These are phyloP conservation scores for Oryzias sinensis DNA, from an alignment of 2,797 vertebrate species.

Conservation along the genomic window DNA sequence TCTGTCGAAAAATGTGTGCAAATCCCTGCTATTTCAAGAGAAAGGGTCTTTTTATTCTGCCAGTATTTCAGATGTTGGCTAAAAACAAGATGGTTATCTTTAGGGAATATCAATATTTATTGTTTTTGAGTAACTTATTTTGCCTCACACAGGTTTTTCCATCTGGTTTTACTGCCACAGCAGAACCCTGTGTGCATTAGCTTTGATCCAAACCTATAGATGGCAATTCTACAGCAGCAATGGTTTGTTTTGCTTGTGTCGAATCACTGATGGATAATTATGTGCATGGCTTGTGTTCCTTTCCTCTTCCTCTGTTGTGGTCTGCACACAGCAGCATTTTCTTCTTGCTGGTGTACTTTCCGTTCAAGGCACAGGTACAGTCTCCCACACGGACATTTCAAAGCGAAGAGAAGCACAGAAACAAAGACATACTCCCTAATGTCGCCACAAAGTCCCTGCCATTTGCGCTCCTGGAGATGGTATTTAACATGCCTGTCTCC, in stretches of 20 bases:
- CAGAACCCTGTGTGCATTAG: slow-evolving; percentile 4
- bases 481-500: slow-evolving; percentile 68
- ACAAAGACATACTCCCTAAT: slow-evolving; percentile 40
- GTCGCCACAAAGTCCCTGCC: slow-evolving; percentile 53
- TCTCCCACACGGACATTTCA: slow-evolving; percentile 23
- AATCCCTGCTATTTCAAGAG: slow-evolving; percentile 2
- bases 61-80: slow-evolving; percentile 5
- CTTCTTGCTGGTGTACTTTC: slow-evolving; percentile 15
- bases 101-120: slow-evolving; percentile 16
- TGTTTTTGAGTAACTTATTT: slow-evolving; percentile 20
- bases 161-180: slow-evolving; percentile 13
- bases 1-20: not conserved
- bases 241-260: slow-evolving; percentile 36
- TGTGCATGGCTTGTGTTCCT: slow-evolving; percentile 32
- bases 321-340: slow-evolving; percentile 20
- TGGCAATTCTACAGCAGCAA: not conserved
- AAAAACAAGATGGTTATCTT: slow-evolving; percentile 24
- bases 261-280: slow-evolving; percentile 62
- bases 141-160: slow-evolving; percentile 10
- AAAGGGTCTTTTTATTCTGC: slow-evolving; percentile 12
- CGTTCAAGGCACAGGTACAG: slow-evolving; percentile 9
- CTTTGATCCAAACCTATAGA: slow-evolving; percentile 3
- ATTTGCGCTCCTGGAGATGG: slow-evolving; percentile 66
- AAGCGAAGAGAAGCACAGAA: slow-evolving; percentile 28
- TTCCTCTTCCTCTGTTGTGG: slow-evolving; percentile 40